A percentile compares a stretch with the other conserved stretches of the same genome.
Conservation (phyloP, 2,888 invertebrate genomes). For the Tholera decimalis region DNA sequence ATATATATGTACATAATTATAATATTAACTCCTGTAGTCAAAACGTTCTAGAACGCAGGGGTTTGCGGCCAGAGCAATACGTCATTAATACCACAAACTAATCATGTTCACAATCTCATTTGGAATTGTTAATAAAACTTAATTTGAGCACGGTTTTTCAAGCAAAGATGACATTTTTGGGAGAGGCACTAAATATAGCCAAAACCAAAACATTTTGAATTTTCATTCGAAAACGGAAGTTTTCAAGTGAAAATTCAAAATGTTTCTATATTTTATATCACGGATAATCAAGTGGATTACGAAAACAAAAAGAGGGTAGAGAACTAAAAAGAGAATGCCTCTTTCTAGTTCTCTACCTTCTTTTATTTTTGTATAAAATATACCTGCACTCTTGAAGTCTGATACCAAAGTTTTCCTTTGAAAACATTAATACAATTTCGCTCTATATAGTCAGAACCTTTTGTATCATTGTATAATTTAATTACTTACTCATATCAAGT, state of each 20-base stretch:
- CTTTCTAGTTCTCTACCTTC: no score
- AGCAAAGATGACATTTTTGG: background rate
- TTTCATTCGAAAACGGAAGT: no score
- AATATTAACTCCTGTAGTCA: slow-evolving; percentile 27
- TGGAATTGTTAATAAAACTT: background rate
- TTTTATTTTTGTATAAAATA: background rate
- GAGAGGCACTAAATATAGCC: background rate
- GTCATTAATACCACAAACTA: slow-evolving; percentile 8
- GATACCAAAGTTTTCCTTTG: background rate
- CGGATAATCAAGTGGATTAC: background rate
- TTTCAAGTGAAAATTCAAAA: no score
- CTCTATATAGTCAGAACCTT: background rate
- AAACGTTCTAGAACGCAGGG: background rate
- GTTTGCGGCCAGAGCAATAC: slow-evolving; percentile 4
- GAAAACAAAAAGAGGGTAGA: no score
- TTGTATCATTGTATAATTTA: background rate
- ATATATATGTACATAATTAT: no score
- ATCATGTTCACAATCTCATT: slow-evolving; percentile 11
- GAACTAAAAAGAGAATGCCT: no score
- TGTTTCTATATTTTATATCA: background rate
- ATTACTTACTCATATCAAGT: slow-evolving; percentile 20
- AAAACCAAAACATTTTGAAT: slow-evolving; percentile 17
- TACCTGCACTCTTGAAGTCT: background rate
- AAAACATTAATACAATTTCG: background rate
- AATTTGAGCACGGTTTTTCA: slow-evolving; percentile 6